A percentile compares a stretch with the other conserved stretches of the same genome.
These are phyloP conservation scores for Pomphorhynchus laevis DNA, from an alignment of 1,140 invertebrate genomes.

Conservation along the genomic window DNA sequence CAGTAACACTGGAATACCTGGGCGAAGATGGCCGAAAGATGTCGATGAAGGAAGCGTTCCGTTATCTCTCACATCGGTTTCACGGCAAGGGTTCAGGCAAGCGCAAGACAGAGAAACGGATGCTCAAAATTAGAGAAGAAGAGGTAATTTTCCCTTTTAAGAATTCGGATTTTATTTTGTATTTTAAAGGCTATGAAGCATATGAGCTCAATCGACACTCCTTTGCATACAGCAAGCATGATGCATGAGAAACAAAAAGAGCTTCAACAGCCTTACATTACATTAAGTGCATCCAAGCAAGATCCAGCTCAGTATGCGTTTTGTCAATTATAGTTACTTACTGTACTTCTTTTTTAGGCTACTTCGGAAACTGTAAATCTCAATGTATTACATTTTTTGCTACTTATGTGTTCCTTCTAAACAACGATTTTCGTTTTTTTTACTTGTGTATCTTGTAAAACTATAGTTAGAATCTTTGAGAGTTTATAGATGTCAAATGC, in stretches of 20 bases:
- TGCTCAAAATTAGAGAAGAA: slow-evolving; percentile 70
- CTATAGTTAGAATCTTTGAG: too few species aligned
- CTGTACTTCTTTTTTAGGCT: too few species aligned
- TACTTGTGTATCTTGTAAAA: too few species aligned
- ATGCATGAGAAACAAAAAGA: slow-evolving; percentile 79
- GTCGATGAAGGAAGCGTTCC: slow-evolving; percentile 72
- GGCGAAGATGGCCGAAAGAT: slow-evolving; percentile 63
- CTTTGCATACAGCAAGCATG: slow-evolving; percentile 57
- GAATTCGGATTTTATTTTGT: slow-evolving; percentile 11
- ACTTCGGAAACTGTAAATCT: too few species aligned
- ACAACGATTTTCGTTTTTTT: too few species aligned
- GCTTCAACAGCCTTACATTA: slow-evolving; percentile 61
- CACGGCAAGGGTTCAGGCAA: slow-evolving; percentile 96
- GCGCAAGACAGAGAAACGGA: slow-evolving; percentile 79
- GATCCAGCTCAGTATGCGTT: too few species aligned
- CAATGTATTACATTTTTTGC: too few species aligned
- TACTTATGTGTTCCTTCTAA: too few species aligned
- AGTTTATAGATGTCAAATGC: too few species aligned
- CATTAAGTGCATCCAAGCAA: slow-evolving; percentile 52
- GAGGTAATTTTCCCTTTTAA: slow-evolving; percentile 25
- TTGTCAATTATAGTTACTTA: too few species aligned
- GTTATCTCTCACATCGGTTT: slow-evolving; percentile 58
- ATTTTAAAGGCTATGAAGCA: slow-evolving; percentile 48
- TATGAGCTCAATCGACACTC: slow-evolving; percentile 92
- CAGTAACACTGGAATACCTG: slow-evolving; percentile 79